Evolutionary conservation across 2,888 invertebrate genomes (phyloP), one percentile per base, ranked within the genome.

Genomic region (Eudasyphora cyanicolor): DNA sequence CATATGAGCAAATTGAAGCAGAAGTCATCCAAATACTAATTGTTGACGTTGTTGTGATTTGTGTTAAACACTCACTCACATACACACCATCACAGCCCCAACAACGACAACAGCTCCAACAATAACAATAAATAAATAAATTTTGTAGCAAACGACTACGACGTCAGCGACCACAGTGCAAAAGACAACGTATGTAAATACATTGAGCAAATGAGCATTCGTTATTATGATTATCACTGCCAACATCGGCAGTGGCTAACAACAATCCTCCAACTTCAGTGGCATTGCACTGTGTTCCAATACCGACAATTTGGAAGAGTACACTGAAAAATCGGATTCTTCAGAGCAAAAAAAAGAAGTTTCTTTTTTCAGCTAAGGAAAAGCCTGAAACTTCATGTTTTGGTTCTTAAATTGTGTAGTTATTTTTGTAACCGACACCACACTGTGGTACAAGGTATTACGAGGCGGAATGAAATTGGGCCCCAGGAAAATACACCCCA

Each of bases 181-280:
- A 32, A 67, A 19, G 35, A 67, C 67, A 29, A 14, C 8, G 21
- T n/a, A n/a, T n/a, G n/a, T n/a, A 70, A 32, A 60, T n/a, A 57
- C 29, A 75, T 62, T 8, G 62, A 64, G 62, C 32, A 77, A 77
- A 60, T 42, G 69, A 60, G 14, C 45, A 21, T 77, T 77, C 60
- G n/a, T n/a, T n/a, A 49, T 70, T 77, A 70, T 38, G 45, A 69
- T 70, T 70, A 77, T 77, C 60, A 77, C 70, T 60, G 45, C 38
- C 70, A 60, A 19, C 76, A 69, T 38, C 69, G 14, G 12, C 64
- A 17, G 27, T 12, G 14, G n/a, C 0, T n/a, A 57, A 24, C 29
- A 54, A 29, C 69, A 57, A n/a, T n/a, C n/a, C n/a, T n/a, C 12
- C 14, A 32, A 2, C 29, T 49, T 27, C 32, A 32, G 19, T 57